A percentile compares a stretch with the other conserved stretches of the same genome.
These are phyloP conservation scores for Leucoma salicis DNA, from an alignment of 2,888 invertebrate genomes.

Conservation along the genomic window DNA sequence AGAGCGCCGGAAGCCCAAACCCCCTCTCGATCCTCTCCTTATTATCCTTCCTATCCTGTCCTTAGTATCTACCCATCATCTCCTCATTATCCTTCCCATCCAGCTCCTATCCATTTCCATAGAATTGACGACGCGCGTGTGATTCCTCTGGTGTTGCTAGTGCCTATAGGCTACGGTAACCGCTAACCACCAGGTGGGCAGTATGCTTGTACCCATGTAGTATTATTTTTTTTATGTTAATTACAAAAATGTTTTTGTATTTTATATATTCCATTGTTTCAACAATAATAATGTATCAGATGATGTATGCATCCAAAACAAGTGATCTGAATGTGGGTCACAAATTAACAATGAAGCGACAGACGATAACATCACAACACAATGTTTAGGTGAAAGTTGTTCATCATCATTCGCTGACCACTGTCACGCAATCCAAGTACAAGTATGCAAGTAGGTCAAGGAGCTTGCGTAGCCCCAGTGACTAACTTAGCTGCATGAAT, in stretches of 20 bases:
- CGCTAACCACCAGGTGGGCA: too few relatives aligned
- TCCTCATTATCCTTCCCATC: too few relatives aligned
- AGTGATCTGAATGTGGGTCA: slow-evolving; percentile 10
- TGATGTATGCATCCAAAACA: slow-evolving; percentile 18
- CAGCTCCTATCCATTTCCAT: too few relatives aligned
- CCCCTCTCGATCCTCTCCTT: too few relatives aligned
- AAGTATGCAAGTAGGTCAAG: slow-evolving; percentile 72
- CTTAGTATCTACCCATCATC: too few relatives aligned
- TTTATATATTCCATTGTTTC: not conserved
- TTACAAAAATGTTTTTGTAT: not conserved
- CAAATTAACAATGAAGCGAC: slow-evolving; percentile 11
- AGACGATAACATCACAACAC: slow-evolving; percentile 40
- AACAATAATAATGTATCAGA: slow-evolving; percentile 4
- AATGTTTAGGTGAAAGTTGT: slow-evolving; percentile 75
- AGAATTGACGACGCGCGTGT: too few relatives aligned
- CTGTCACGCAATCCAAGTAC: slow-evolving; percentile 48
- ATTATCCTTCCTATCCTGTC: too few relatives aligned
- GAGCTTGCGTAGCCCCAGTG: slow-evolving; percentile 60
- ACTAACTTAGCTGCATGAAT: slow-evolving; percentile 56
- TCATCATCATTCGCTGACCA: slow-evolving; percentile 65
- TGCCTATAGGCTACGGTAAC: too few relatives aligned
- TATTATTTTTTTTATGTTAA: not conserved
- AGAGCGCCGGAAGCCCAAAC: too few relatives aligned
- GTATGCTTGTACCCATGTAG: too few relatives aligned
- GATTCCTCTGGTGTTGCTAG: too few relatives aligned